phyloP scores from a whole-genome alignment of 2,888 invertebrate species.

The Oxycera nigricornis region DNA sequence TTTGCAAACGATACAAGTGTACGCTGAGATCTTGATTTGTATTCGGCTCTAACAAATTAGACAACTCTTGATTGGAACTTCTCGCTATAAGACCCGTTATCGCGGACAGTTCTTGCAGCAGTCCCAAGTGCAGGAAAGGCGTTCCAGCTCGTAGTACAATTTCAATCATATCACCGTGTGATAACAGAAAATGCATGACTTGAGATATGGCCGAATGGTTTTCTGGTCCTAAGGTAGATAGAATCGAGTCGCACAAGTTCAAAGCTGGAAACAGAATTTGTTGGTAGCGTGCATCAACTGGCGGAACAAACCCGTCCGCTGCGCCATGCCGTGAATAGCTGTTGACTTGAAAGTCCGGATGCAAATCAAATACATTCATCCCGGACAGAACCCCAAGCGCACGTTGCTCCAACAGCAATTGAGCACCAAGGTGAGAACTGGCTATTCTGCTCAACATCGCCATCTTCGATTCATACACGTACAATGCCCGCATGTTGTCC shows the following conservation, averaged over 20 bases:
- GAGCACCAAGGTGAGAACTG: conserved; percentile 71
- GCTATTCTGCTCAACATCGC: conserved; percentile 77
- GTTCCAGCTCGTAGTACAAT: conserved; percentile 75
- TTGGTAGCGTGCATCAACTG: conserved; percentile 75
- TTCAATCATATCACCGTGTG: conserved; percentile 83
- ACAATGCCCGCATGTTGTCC: conserved; percentile 76
- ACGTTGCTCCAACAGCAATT: conserved; percentile 68
- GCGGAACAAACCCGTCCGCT: conserved; percentile 65
- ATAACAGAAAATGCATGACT: conserved; percentile 79
- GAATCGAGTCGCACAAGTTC: conserved; percentile 79
- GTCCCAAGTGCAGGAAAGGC: conserved; percentile 70
- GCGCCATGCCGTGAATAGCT: conserved; percentile 52
- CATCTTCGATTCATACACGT: conserved; percentile 89
- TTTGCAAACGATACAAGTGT: conserved; percentile 73
- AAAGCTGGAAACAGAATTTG: conserved; percentile 84
- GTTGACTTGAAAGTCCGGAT: conserved; percentile 70
- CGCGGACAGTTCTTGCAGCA: conserved; percentile 77
- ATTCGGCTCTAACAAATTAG: conserved; percentile 54
- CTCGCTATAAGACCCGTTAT: conserved; percentile 78
- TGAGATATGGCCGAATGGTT: conserved; percentile 84
- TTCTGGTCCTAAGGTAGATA: conserved; percentile 82
- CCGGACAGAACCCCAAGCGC: conserved; percentile 69
- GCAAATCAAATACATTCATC: conserved; percentile 74
- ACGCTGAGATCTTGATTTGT: conserved; percentile 65
- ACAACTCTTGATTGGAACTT: conserved; percentile 66